Evolutionary conservation across 2,797 vertebrate species (phyloP).

Genomic region (Chiroxiphia lanceolata): DNA sequence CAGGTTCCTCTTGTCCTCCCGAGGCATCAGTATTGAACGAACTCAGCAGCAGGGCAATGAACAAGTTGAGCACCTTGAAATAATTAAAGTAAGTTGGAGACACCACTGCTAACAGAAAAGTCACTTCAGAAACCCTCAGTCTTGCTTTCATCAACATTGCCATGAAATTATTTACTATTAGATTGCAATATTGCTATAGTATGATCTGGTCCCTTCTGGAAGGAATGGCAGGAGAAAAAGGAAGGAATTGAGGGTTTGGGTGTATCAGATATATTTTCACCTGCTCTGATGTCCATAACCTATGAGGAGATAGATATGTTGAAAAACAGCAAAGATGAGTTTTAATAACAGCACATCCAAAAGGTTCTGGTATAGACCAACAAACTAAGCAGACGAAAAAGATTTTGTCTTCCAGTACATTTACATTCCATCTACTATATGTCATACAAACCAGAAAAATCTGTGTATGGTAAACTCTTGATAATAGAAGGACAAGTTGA

Average conservation of each 20-base stretch:
- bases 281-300: not conserved
- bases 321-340: not conserved
- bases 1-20: slow-evolving; percentile 77
- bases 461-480: not conserved
- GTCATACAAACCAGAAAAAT: not conserved
- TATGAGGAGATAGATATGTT: not conserved
- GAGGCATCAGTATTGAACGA: slow-evolving; percentile 86
- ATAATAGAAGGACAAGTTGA: not conserved
- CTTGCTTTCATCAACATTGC: not conserved
- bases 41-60: slow-evolving; percentile 92
- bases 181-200: not conserved
- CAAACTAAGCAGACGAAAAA: not conserved
- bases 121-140: not conserved
- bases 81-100: not conserved
- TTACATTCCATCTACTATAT: not conserved
- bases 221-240: not conserved
- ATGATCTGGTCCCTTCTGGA: not conserved
- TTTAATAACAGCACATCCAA: not conserved
- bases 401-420: not conserved
- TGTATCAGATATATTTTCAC: not conserved
- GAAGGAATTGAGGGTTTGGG: not conserved
- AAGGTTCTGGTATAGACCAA: not conserved
- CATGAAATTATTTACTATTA: not conserved
- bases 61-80: slow-evolving; percentile 90
- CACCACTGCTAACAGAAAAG: not conserved